phyloP scores from a whole-genome alignment of 1,140 invertebrate species.

The Ceratina japonica region DNA sequence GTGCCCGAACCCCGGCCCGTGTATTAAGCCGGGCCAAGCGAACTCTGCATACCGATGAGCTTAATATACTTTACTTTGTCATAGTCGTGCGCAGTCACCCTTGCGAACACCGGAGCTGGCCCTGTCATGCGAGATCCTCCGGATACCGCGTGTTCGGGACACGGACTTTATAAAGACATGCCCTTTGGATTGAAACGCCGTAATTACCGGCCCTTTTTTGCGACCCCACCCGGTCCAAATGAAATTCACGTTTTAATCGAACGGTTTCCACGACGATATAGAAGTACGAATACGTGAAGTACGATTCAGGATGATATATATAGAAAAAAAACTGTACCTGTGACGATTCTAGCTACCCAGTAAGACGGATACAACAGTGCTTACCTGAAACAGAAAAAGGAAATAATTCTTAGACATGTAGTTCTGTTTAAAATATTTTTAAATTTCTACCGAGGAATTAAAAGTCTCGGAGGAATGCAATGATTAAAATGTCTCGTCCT shows the following conservation, averaged over 20 bases:
- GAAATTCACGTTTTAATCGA: background rate
- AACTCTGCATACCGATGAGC: constrained; percentile 74
- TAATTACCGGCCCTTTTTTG: constrained; percentile 1
- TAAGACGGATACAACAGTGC: constrained; percentile 29
- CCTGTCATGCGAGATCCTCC: constrained; percentile 35
- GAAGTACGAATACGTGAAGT: background rate
- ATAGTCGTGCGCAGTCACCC: constrained; percentile 61
- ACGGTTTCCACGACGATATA: background rate
- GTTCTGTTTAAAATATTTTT: background rate
- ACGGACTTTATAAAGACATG: background rate
- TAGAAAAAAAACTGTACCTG: constrained; percentile 30
- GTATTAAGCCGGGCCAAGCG: constrained; percentile 70
- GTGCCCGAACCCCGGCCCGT: constrained; percentile 49
- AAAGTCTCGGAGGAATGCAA: background rate
- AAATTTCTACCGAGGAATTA: background rate
- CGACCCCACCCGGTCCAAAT: background rate
- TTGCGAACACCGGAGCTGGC: constrained; percentile 42
- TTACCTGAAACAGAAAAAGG: constrained; percentile 63
- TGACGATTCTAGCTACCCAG: constrained; percentile 12
- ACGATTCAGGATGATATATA: no score
- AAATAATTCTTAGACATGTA: background rate
- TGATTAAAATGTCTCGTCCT: background rate
- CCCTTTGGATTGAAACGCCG: constrained; percentile 28
- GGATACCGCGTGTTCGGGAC: constrained; percentile 24
- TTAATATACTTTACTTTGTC: constrained; percentile 76